Conservation (phyloP, 1,140 invertebrate genomes). For the Argopecten irradians region DNA sequence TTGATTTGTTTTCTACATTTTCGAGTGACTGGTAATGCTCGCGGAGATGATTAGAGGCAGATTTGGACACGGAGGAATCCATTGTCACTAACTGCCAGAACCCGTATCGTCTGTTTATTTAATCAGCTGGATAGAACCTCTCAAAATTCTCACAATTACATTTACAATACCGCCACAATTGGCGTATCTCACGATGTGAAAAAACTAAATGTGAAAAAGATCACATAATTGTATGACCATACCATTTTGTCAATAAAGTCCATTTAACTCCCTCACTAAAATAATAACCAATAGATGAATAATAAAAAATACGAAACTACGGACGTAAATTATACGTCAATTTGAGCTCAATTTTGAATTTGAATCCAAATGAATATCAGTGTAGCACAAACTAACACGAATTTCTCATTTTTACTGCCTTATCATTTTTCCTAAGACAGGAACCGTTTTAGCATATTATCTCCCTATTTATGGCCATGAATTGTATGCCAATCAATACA, state of each 20-base stretch:
- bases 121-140: neutral
- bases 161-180: neutral
- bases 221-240: neutral
- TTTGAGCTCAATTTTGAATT: slow-evolving; percentile 3
- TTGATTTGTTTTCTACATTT: slow-evolving; percentile 12
- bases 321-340: neutral
- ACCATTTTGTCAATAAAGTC: neutral
- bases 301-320: slow-evolving; percentile 4
- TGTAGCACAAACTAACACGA: neutral
- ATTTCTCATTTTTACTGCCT: slow-evolving; percentile 3
- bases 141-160: slow-evolving; percentile 22
- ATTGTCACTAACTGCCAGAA: neutral
- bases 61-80: neutral
- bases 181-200: neutral
- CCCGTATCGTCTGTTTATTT: neutral
- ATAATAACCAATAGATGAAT: neutral
- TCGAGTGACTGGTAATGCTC: neutral
- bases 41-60: neutral
- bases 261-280: neutral
- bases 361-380: slow-evolving; percentile 2
- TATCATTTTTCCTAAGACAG: slow-evolving; percentile 18
- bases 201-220: slow-evolving; percentile 18
- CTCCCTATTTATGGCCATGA: slow-evolving; percentile 15
- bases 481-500: slow-evolving; percentile 17
- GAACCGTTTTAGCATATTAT: slow-evolving; percentile 17